These are phyloP conservation scores for Amphiura filiformis DNA, from an alignment of 35 echinoderm and acorn worm species.

Conservation along the genomic window DNA sequence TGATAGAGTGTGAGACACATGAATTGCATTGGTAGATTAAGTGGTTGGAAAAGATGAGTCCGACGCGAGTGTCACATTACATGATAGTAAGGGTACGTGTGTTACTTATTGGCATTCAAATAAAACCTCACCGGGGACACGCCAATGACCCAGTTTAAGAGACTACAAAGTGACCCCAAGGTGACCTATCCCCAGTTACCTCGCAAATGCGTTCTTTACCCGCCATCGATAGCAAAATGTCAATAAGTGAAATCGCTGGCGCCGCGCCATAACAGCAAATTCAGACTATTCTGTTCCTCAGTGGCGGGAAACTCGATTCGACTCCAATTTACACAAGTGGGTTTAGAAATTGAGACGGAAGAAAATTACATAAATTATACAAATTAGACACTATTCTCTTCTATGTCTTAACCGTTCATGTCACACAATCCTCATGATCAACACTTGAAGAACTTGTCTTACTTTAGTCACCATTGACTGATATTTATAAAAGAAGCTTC, in stretches of 20 bases:
- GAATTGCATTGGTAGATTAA: constrained; percentile 1
- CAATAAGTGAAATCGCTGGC: background rate
- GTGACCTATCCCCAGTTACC: background rate
- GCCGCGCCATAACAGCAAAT: background rate
- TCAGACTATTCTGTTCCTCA: background rate
- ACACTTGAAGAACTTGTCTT: too few species aligned
- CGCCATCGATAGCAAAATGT: constrained; percentile 11
- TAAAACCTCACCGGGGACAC: background rate
- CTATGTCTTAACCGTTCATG: background rate
- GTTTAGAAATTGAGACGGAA: constrained; percentile 8
- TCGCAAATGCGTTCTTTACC: background rate
- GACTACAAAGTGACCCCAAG: background rate
- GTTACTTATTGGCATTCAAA: background rate
- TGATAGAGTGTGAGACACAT: background rate
- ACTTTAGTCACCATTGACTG: too few species aligned
- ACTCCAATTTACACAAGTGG: constrained; percentile 7
- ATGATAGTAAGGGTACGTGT: background rate
- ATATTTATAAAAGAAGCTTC: too few species aligned
- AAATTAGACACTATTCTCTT: background rate
- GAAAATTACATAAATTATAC: constrained; percentile 13
- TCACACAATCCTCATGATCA: too few species aligned
- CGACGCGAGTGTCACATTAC: background rate
- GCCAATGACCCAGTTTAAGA: background rate
- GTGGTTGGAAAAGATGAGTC: background rate
- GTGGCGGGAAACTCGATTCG: background rate